Percentiles rank a stretch among this genome's conserved stretches.
Evolutionary conservation across 1,140 invertebrate species (phyloP).

Genomic region (Drosophila auraria): DNA sequence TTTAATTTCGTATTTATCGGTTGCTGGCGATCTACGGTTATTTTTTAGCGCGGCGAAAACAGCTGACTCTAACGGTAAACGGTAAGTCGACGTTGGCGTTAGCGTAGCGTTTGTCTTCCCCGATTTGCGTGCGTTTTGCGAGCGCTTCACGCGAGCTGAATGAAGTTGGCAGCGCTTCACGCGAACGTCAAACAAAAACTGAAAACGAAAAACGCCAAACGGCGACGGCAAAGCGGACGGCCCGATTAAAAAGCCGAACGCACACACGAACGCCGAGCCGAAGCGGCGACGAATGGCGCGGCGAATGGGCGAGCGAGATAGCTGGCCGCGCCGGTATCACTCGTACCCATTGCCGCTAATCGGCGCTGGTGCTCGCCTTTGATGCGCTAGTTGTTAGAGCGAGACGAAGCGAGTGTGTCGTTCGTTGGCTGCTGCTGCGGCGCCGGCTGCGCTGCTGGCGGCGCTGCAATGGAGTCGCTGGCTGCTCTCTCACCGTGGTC

Average conservation of each 20-base stretch:
- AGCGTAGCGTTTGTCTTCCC: slow-evolving; percentile 13
- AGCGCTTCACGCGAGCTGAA: slow-evolving; percentile 65
- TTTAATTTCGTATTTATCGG: slow-evolving; percentile 26
- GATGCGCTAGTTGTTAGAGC: not conserved
- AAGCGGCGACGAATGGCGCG: slow-evolving; percentile 54
- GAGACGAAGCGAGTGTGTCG: slow-evolving; percentile 24
- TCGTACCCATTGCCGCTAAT: slow-evolving; percentile 27
- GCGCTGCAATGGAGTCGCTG: slow-evolving; percentile 45
- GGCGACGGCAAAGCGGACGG: slow-evolving; percentile 49
- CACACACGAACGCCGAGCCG: slow-evolving; percentile 26
- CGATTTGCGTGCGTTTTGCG: slow-evolving; percentile 27
- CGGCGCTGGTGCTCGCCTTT: not conserved
- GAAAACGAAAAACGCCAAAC: slow-evolving; percentile 65
- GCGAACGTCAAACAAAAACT: slow-evolving; percentile 84
- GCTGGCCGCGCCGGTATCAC: slow-evolving; percentile 18
- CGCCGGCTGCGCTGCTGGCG: slow-evolving; percentile 33
- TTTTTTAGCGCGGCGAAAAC: slow-evolving; percentile 36
- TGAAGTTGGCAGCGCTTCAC: slow-evolving; percentile 33
- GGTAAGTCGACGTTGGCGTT: slow-evolving; percentile 5
- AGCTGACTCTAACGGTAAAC: slow-evolving; percentile 46
- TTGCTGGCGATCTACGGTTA: slow-evolving; percentile 8
- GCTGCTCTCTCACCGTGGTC: slow-evolving; percentile 20
- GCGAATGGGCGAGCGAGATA: slow-evolving; percentile 58
- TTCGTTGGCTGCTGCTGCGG: slow-evolving; percentile 40
- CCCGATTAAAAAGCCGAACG: slow-evolving; percentile 33